Evolutionary conservation across 2,113 vertebrate species (phyloP).

Genomic region (Amblyopsis rosae): DNA sequence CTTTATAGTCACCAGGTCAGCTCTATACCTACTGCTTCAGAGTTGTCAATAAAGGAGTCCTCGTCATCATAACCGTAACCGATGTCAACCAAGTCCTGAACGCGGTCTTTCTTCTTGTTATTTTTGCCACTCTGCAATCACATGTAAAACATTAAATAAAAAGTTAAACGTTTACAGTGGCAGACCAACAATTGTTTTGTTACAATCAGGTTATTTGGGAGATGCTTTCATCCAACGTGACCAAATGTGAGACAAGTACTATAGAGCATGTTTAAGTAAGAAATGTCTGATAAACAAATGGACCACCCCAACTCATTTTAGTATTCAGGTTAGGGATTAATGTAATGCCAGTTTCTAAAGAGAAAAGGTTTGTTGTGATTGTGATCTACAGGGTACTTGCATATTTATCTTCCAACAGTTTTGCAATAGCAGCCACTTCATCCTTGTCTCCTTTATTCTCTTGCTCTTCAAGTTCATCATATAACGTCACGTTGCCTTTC

Average conservation of each 20-base stretch:
- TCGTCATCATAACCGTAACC: conserved; percentile 95
- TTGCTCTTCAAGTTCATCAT: conserved; percentile 59
- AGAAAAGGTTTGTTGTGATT: not conserved
- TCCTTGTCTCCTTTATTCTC: conserved; percentile 75
- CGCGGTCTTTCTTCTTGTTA: conserved; percentile 85
- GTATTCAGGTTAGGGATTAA: too few species aligned
- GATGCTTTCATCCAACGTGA: too few species aligned
- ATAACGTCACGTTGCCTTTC: conserved; percentile 39
- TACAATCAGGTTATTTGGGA: too few species aligned
- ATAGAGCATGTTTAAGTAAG: too few species aligned
- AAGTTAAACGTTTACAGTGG: not conserved
- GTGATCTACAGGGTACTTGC: conserved; percentile 68
- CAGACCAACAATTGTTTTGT: too few species aligned
- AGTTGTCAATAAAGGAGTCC: conserved; percentile 97
- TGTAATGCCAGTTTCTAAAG: too few species aligned
- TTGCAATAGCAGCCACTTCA: conserved; percentile 80
- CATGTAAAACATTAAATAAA: not conserved
- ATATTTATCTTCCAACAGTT: conserved; percentile 89
- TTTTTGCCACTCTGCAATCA: conserved; percentile 78
- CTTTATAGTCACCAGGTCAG: not conserved
- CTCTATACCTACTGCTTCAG: conserved; percentile 87
- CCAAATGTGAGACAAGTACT: too few species aligned
- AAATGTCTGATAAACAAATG: too few species aligned
- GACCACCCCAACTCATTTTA: too few species aligned
- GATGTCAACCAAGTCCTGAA: conserved; percentile 94